Percentiles rank a stretch among this genome's conserved stretches.
Evolutionary conservation across 2,888 invertebrate genomes (phyloP).

Genomic region (Volucella inanis): DNA sequence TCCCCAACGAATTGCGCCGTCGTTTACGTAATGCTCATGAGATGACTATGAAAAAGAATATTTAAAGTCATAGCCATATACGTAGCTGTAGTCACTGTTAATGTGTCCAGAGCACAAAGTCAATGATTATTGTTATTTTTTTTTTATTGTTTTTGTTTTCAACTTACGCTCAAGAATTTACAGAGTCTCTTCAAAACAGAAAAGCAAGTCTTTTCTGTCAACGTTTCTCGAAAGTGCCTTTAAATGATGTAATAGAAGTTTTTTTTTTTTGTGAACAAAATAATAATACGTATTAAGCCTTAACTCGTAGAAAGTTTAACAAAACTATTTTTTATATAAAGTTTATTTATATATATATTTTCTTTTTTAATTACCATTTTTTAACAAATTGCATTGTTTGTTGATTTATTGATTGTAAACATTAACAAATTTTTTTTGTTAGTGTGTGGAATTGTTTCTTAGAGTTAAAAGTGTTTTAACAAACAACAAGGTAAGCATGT

Average conservation of each 20-base stretch:
- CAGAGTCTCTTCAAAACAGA: constrained; percentile 11
- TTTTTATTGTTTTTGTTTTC: constrained; percentile 24
- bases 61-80: constrained; percentile 69
- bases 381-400: constrained; percentile 55
- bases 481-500: constrained; percentile 67
- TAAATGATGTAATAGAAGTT: constrained; percentile 26
- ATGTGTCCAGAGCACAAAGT: constrained; percentile 53
- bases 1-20: constrained; percentile 96
- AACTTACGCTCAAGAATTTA: constrained; percentile 27
- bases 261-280: not conserved
- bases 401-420: constrained; percentile 37
- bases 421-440: constrained; percentile 63
- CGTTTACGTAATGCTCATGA: constrained; percentile 95
- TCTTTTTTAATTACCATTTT: constrained; percentile 42
- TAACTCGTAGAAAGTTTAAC: constrained; percentile 27
- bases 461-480: constrained; percentile 55
- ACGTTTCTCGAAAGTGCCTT: constrained; percentile 68
- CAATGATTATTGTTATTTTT: constrained; percentile 51
- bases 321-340: constrained; percentile 72
- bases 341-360: constrained; percentile 67
- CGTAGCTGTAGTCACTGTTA: constrained; percentile 20
- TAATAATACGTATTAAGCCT: constrained; percentile 11
- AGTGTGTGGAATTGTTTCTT: constrained; percentile 54
- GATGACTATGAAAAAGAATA: constrained; percentile 86
- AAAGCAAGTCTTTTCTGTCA: constrained; percentile 11